Evolutionary conservation across 2,113 vertebrate species (phyloP), one percentile per base, ranked within the genome.

Genomic region (Neolamprologus cancellatus): DNA sequence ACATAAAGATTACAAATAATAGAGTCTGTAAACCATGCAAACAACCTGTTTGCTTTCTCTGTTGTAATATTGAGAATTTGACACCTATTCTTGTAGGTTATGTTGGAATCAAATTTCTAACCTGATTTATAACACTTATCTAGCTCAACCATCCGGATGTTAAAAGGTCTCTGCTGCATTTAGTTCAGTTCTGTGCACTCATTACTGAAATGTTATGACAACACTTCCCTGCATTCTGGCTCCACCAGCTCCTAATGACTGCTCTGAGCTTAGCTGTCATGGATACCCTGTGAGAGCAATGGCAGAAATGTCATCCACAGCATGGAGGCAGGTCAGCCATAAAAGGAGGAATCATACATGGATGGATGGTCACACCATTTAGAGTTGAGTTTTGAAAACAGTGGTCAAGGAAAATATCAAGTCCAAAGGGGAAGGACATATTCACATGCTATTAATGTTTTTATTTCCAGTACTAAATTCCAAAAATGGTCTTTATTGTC

Each of bases 281-380:
- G 79, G 89, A 90, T 85, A 89, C 88, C 18, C 64, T 79, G 71
- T 5, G 88, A 86, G 82, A 79, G 18, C 52, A 79, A 52, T 80
- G 71, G 84, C 54, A 86, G 13, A 81, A 57, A 85, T 46, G 71
- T 89, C 71, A 39, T 81, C 48, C 30, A 18, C 79, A 74, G 64
- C 5, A 50, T 48, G 18, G 41, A 83, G 64, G 15, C 48, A 44
- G 57, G 25, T 79, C 88, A 48, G 85, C 91, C 87, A 48, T 91
- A 88, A 93, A 89, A 85, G 87, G 85, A 90, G 76, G 83, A 86
- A 59, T 69, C 4, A 7, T 52, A 28, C 84, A 85, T 6, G 84
- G 84, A 79, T 44, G 87, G 52, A 17, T 66, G 87, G 30, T 80
- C 84, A 84, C 55, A 83, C 86, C 84, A 50, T 87, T 88, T 84